Base-by-base conservation (phyloP, 1,140 invertebrate genomes). In the Drosophila sechellia region DNA sequence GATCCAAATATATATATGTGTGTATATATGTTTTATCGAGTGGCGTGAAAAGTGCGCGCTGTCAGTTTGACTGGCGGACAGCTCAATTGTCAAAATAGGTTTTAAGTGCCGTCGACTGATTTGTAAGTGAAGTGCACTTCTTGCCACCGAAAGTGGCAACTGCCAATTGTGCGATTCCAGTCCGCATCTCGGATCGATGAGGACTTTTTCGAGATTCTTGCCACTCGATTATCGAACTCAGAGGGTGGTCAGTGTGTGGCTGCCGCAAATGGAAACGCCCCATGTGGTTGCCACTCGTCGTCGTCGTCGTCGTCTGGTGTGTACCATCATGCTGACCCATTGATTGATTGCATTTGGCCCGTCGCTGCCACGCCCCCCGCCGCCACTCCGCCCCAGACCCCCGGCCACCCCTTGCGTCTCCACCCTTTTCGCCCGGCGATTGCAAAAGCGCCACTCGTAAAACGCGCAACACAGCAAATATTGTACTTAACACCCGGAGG, bases 61-160 rank as follows among this genome's bases (percentile, higher is more conserved):
- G 84, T 85, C 81, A 77, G 63, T 37, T 37, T 84, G 84, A 90
- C 85, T 77, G 61, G 68, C 61, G 73, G 71, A 91, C 90, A 91
- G 77, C 85, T 91, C 84, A 91, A 91, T 91, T 91, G 90, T 91
- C 90, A 91, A 91, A 91, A 91, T 91, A 90, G 89, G 63, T 90
- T 80, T 90, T 83, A 90, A 90, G 79, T 77, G 81, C 66, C 84
- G 63, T 60, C 70, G 75, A 87, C 75, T 83, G 83, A 86, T 86
- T 86, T 83, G 79, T 79, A 78, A 81, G 73, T 60, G 63, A 56
- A 70, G 74, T 69, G 73, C 74, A 69, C 55, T 43, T 69, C 61
- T 60, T 58, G 37, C 42, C 53, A 49, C 15, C 37, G 37, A 12
- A 12, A 13, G 11, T 39, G 37, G 37, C 37, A 39, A 39, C 48